Evolutionary conservation across 2,797 vertebrate genomes (phyloP).

Genomic region (Diplodus sargus): DNA sequence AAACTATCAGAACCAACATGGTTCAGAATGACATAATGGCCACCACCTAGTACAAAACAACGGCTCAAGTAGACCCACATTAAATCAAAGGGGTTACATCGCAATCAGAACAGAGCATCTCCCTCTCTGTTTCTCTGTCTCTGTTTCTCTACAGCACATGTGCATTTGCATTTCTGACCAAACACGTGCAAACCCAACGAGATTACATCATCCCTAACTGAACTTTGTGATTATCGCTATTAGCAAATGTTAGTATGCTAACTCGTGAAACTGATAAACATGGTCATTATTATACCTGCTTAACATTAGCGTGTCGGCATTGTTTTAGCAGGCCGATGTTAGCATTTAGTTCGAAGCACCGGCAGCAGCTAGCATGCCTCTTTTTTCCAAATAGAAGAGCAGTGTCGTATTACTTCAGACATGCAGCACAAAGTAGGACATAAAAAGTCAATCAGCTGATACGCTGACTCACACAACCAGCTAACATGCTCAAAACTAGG

Average conservation of each 20-base stretch:
- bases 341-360: not conserved
- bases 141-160: too few relatives aligned
- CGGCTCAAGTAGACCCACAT: too few relatives aligned
- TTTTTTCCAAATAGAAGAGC: not conserved
- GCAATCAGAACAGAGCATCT: too few relatives aligned
- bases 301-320: not conserved
- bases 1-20: too few relatives aligned
- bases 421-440: not conserved
- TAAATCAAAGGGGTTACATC: too few relatives aligned
- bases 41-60: too few relatives aligned
- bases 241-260: not conserved
- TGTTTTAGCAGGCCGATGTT: not conserved
- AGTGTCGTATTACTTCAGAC: not conserved
- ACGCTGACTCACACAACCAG: not conserved
- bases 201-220: not conserved
- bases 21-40: too few relatives aligned
- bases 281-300: not conserved
- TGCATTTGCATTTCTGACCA: too few relatives aligned
- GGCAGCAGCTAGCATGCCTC: not conserved
- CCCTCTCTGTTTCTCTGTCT: too few relatives aligned
- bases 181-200: too few relatives aligned
- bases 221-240: not conserved
- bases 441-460: constrained; percentile 9
- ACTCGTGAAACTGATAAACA: not conserved
- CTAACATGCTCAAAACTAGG: not conserved